A percentile compares a stretch with the other conserved stretches of the same genome.
phyloP scores from a whole-genome alignment of 2,797 vertebrate species.

The Xenentodon cancila region DNA sequence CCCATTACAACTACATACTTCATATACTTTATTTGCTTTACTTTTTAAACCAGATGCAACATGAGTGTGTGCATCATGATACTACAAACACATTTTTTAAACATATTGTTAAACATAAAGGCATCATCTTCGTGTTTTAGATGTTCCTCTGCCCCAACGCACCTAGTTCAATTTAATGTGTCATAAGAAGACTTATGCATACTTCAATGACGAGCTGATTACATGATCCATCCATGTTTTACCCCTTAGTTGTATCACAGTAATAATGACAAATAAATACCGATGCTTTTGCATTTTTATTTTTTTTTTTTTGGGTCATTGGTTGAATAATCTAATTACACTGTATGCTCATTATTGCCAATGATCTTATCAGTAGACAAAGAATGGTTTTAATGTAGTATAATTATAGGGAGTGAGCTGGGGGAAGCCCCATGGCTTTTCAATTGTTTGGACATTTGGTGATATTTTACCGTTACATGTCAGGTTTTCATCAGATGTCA shows the following conservation, averaged over 20 bases:
- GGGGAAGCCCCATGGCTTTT: constrained; percentile 9
- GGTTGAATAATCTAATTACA: constrained; percentile 21
- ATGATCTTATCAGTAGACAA: constrained; percentile 32
- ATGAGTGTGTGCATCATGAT: neutral
- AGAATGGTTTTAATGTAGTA: constrained; percentile 22
- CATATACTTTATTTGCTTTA: neutral
- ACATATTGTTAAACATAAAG: too few relatives aligned
- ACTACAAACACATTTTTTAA: too few relatives aligned
- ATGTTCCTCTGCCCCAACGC: too few relatives aligned
- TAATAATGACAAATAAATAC: too few relatives aligned
- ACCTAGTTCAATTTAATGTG: too few relatives aligned
- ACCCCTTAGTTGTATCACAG: too few relatives aligned
- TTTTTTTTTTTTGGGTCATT: neutral
- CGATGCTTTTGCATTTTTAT: neutral
- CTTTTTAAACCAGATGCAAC: neutral
- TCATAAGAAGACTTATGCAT: too few relatives aligned
- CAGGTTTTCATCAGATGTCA: constrained; percentile 4
- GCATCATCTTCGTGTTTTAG: too few relatives aligned
- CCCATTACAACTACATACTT: too few relatives aligned
- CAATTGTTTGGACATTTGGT: constrained; percentile 14
- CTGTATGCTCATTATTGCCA: constrained; percentile 30
- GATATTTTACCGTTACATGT: constrained; percentile 22
- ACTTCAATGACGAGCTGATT: too few relatives aligned
- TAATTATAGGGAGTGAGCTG: constrained; percentile 33
- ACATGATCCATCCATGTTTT: too few relatives aligned